Percentiles rank a stretch among this genome's conserved stretches.
These are phyloP conservation scores for Porites rus DNA, from an alignment of 92 coral and sea anemone genomes.

Conservation along the genomic window DNA sequence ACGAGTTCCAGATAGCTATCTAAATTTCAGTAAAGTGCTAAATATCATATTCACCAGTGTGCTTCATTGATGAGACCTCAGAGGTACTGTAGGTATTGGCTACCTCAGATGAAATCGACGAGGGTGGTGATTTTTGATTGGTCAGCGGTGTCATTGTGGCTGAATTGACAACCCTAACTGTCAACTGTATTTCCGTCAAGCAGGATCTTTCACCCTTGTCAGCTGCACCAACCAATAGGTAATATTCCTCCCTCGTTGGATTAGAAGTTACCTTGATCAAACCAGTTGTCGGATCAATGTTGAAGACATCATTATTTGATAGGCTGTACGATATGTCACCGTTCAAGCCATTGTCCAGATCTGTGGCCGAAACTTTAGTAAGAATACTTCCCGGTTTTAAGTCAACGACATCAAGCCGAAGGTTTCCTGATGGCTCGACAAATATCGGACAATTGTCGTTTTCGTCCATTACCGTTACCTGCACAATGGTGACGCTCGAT, in stretches of 20 bases:
- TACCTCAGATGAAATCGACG: not conserved
- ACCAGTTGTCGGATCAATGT: slow-evolving; percentile 59
- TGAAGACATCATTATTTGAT: slow-evolving; percentile 26
- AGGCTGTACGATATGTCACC: slow-evolving; percentile 56
- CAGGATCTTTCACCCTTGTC: slow-evolving; percentile 66
- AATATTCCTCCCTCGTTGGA: slow-evolving; percentile 29
- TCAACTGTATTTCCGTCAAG: slow-evolving; percentile 28
- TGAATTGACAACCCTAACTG: not conserved
- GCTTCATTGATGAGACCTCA: not conserved
- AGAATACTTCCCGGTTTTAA: slow-evolving; percentile 18
- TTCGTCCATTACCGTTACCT: slow-evolving; percentile 44
- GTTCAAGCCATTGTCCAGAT: slow-evolving; percentile 68
- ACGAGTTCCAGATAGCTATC: not conserved
- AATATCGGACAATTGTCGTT: slow-evolving; percentile 79
- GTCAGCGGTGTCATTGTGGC: not conserved
- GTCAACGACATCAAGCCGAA: slow-evolving; percentile 20
- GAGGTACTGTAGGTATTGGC: not conserved
- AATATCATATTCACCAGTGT: not conserved
- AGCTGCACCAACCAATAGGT: slow-evolving; percentile 53
- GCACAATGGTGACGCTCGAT: slow-evolving; percentile 20
- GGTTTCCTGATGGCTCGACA: slow-evolving; percentile 9
- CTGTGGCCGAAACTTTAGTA: slow-evolving; percentile 53
- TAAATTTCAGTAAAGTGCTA: not conserved
- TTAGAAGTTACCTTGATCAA: slow-evolving; percentile 6
- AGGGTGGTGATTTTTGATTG: not conserved